Evolutionary conservation across 2,797 vertebrate species (phyloP).

Genomic region (Diceros bicornis): DNA sequence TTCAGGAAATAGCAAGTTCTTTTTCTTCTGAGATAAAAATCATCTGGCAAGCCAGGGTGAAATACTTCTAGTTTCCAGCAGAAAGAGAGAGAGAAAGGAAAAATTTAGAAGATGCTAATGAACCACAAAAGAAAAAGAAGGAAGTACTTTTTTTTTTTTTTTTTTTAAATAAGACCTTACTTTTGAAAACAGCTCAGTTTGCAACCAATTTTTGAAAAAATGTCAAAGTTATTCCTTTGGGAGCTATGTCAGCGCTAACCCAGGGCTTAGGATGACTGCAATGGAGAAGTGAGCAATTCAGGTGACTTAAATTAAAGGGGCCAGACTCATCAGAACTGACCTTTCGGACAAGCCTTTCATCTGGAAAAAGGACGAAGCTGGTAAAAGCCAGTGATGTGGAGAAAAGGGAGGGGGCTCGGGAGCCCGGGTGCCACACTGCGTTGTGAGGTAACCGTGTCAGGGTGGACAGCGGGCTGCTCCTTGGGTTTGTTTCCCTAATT

Average conservation of each 20-base stretch:
- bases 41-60: conserved; percentile 91
- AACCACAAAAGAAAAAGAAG: conserved; percentile 86
- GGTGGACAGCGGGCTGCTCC: not conserved
- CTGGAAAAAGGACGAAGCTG: not conserved
- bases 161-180: conserved; percentile 76
- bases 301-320: conserved; percentile 50
- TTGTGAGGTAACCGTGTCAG: not conserved
- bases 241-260: not conserved
- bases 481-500: not conserved
- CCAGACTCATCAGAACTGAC: not conserved
- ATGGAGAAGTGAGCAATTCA: not conserved
- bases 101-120: conserved; percentile 86
- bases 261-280: not conserved
- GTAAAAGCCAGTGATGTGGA: not conserved
- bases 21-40: conserved; percentile 93
- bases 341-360: conserved; percentile 47
- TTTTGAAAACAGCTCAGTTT: conserved; percentile 80
- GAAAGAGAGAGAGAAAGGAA: conserved; percentile 75
- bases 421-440: not conserved
- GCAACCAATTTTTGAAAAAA: conserved; percentile 71
- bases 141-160: conserved; percentile 67
- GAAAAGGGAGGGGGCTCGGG: not conserved
- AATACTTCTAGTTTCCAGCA: conserved; percentile 90
- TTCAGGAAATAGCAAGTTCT: conserved; percentile 93
- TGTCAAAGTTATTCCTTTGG: not conserved